Evolutionary conservation across 2,888 invertebrate genomes (phyloP).

Genomic region (Tenodera sinensis): DNA sequence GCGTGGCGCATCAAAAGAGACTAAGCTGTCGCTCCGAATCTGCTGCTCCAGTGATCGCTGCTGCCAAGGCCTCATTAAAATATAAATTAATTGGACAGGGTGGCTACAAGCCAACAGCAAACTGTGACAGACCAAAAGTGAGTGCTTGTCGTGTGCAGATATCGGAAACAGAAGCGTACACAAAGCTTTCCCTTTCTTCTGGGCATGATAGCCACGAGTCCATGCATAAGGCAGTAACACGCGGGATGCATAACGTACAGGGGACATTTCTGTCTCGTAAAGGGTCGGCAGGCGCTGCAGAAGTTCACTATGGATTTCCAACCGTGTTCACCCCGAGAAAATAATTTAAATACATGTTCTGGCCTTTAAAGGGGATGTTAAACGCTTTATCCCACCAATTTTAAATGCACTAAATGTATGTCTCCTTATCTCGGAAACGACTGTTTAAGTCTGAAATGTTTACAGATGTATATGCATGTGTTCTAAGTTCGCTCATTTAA

Average conservation of each 20-base stretch:
- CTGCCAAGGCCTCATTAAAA: background rate
- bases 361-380: too few relatives aligned
- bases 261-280: background rate
- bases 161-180: background rate
- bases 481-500: too few relatives aligned
- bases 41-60: background rate
- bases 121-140: background rate
- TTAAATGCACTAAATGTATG: too few relatives aligned
- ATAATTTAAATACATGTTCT: too few relatives aligned
- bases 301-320: too few relatives aligned
- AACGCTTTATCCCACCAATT: too few relatives aligned
- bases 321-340: too few relatives aligned
- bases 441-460: too few relatives aligned
- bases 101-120: background rate
- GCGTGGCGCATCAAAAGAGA: background rate
- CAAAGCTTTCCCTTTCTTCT: background rate
- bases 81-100: background rate
- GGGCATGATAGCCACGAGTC: background rate
- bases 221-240: background rate
- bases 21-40: too few relatives aligned
- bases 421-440: too few relatives aligned
- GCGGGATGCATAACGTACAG: background rate
- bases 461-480: too few relatives aligned
- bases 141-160: background rate
- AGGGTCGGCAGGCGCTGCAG: too few relatives aligned